These are phyloP conservation scores for Tylochromis polylepis DNA, from an alignment of 2,113 vertebrate genomes.

Conservation along the genomic window DNA sequence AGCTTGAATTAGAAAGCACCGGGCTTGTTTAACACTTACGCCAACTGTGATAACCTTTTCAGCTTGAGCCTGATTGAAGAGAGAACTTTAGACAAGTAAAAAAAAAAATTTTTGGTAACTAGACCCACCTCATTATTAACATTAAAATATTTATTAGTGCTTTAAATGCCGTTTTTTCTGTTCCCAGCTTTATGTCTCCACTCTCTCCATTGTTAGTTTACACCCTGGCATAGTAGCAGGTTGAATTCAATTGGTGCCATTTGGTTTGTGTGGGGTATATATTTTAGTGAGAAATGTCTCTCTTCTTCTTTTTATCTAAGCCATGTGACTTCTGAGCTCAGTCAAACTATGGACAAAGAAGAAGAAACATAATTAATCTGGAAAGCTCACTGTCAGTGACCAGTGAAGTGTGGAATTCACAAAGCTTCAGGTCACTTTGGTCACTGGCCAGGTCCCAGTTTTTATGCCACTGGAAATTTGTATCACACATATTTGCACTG, in stretches of 20 bases:
- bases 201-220: not conserved
- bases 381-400: not conserved
- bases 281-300: not conserved
- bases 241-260: not conserved
- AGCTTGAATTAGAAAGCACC: not conserved
- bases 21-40: not conserved
- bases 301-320: not conserved
- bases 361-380: not conserved
- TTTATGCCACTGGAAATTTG: not conserved
- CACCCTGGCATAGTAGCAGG: not conserved
- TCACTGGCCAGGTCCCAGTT: not conserved
- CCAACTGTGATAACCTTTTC: not conserved
- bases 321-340: not conserved
- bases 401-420: not conserved
- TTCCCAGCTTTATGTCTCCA: not conserved
- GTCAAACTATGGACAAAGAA: not conserved
- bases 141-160: not conserved
- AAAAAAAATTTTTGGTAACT: not conserved
- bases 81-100: not conserved
- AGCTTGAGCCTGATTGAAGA: not conserved
- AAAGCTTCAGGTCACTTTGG: not conserved
- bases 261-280: too few relatives aligned
- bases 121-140: not conserved
- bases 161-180: not conserved
- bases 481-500: not conserved